Base-by-base conservation (phyloP, 2,888 invertebrate species). In the Parapristionchus giblindavisi region DNA sequence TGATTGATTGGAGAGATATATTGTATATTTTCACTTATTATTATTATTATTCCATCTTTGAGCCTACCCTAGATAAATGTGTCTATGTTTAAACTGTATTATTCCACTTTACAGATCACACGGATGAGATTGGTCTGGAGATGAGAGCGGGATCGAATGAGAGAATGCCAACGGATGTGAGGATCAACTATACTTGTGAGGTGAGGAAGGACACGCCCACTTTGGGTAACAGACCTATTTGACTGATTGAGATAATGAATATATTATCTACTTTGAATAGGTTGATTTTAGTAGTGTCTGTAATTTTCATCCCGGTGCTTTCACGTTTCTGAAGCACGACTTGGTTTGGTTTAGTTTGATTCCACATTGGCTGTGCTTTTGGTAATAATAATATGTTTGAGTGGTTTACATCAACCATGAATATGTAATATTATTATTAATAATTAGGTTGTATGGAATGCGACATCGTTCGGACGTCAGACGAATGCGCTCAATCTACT, bases 91-190 rank as follows among this genome's bases (percentile, higher is more conserved):
- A 48, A 11, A 54, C 14, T 54, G 17, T 43, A 43, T 43, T 17
- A 43, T 43, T 43, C 17, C 43, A 17, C 24, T 27, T 14, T 24
- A 24, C 77, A 90, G 90, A 98, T 90, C 96, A 93, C 89, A 96
- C 96, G 4, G 99, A 99, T 88, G 99, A 99, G 89, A 94, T 99
- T 24, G 98, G 97, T 0, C 92, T 99, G 51, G 99, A 99, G 88
- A 90, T 99, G 87, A 97, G 97, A 88, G 93, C 93, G 82, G 94
- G 93, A 82, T 92, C 93, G 1, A 95, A 94, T 32, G 83, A 81
- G 70, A 81, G 80, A n/a, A 95, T 96, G 0, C 98, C 98, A 0
- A 93, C 93, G 0, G 96, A 97, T 84, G 94, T 94, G 89, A 93
- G 93, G 66, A 94, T 94, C 82, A 96, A 95, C 90, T 99, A 97